Base-by-base conservation (phyloP, 1,140 invertebrate species). In the Papilio aristodemus region DNA sequence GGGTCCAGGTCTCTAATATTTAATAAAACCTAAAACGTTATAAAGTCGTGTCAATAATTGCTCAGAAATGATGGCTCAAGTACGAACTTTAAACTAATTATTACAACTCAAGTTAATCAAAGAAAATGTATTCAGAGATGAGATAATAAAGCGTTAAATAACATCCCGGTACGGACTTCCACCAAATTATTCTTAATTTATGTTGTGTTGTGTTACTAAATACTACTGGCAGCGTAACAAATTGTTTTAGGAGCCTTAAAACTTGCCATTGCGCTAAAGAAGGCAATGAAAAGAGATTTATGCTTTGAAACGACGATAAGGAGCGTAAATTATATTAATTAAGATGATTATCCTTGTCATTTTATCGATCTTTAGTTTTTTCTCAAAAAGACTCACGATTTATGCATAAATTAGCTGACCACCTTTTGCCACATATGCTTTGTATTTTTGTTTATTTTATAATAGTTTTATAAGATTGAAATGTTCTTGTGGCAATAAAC, bases 171-270 rank as follows among this genome's bases (percentile, higher is more conserved):
- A 19, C 46, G 19, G 19, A 22, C 46, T n/a, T 43, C 41, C 7
- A 43, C 41, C 46, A 54, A 54, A 54, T 54, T 54, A 54, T 25
- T 19, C 4, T 54, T 54, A 54, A 54, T 54, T 54, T 54, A 54
- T 54, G 9, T 54, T 54, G 46, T 13, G 46, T 50, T 50, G 19
- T 50, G 22, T 50, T 50, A 19, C 19, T 54, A 54, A 54, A 54
- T 25, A 4, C 22, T 11, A 54, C 46, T 43, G 41, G 41, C n/a
- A 43, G 14, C 2, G 41, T 13, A 4, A 43, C 41, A 43, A 43
- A 43, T 43, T 43, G 10, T 54, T 54, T 54, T 25, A 46, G 10
- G 1, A 19, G 19, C 19, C 41, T 19, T 22, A 4, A 22, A 22
- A 54, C 19, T 25, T 10, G 46, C 46, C 46, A 13, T 54, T 54